Conservation (phyloP, 2,113 vertebrate genomes). For the Leuciscus idus region DNA sequence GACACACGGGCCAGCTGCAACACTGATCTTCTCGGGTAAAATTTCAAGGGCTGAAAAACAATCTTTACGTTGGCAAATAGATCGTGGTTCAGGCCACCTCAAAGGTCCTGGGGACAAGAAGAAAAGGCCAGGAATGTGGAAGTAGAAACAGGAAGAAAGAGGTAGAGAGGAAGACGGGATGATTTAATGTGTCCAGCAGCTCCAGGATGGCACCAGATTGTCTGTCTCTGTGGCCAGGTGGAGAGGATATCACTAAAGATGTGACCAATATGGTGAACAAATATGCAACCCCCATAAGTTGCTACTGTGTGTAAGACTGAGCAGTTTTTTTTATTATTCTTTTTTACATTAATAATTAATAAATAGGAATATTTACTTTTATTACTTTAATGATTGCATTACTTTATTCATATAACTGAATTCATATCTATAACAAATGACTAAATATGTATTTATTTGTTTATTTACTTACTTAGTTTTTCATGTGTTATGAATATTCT, state of each 20-base stretch:
- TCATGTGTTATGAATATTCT: not conserved
- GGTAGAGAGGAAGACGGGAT: not conserved
- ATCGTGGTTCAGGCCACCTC: constrained; percentile 62
- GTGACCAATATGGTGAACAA: constrained; percentile 32
- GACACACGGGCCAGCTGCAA: constrained; percentile 72
- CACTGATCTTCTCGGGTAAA: constrained; percentile 72
- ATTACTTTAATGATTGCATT: too few species aligned
- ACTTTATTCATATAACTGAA: too few species aligned
- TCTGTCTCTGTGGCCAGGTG: constrained; percentile 62
- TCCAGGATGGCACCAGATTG: constrained; percentile 31
- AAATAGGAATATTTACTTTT: too few species aligned
- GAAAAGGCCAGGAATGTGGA: constrained; percentile 63
- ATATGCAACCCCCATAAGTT: not conserved
- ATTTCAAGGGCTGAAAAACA: constrained; percentile 79
- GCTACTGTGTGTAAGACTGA: too few species aligned
- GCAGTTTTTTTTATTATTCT: too few species aligned
- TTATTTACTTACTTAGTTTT: not conserved
- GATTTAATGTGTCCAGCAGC: constrained; percentile 47
- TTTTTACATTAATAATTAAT: too few species aligned
- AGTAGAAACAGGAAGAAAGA: not conserved
- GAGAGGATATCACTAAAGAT: constrained; percentile 59
- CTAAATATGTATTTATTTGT: not conserved
- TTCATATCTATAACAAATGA: too few species aligned
- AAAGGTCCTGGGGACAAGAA: constrained; percentile 59
- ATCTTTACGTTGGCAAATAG: constrained; percentile 76